phyloP scores from a whole-genome alignment of 2,113 vertebrate genomes.

The rat (Rattus norvegicus) region GRCr8 NC_086039.1:150464001-150464500 shows the following conservation, averaged over 20 bases:
- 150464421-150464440: no score
- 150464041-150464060: background rate
- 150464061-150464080: background rate
- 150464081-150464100: background rate
- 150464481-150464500: no score
- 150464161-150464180: background rate
- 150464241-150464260: background rate
- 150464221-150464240: background rate
- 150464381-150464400: no score
- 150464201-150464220: background rate
- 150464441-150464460: no score
- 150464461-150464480: no score
- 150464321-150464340: background rate
- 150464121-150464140: background rate
- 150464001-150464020: no score
- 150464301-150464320: background rate
- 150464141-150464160: background rate
- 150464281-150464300: background rate
- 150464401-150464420: no score
- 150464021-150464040: background rate
- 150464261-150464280: background rate
- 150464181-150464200: background rate
- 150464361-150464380: no score
- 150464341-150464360: background rate
- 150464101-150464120: background rate